Conservation (phyloP, 1,140 invertebrate genomes). For the Colletes gigas region DNA sequence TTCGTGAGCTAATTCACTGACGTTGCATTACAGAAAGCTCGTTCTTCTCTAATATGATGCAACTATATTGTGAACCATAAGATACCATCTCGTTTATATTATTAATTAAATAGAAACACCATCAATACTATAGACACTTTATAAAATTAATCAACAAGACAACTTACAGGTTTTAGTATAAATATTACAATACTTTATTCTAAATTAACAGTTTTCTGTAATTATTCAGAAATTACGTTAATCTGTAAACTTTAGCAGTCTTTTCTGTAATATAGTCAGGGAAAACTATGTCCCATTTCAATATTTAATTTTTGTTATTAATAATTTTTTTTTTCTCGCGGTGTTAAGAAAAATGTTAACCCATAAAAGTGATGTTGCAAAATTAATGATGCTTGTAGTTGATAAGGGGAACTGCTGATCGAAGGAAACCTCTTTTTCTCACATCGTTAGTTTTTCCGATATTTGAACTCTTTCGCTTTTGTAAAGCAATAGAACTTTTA, state of each 20-base stretch:
- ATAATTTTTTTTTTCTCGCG: background rate
- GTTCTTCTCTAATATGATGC: background rate
- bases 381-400: slow-evolving; percentile 9
- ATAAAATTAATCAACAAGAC: background rate
- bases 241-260: background rate
- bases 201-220: background rate
- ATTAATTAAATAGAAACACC: too few species aligned
- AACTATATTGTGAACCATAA: too few species aligned
- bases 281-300: background rate
- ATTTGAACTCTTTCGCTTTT: slow-evolving; percentile 24
- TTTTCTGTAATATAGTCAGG: background rate
- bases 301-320: slow-evolving; percentile 22
- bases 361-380: background rate
- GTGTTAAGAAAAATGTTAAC: slow-evolving; percentile 24
- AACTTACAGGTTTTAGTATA: background rate
- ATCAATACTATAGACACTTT: too few species aligned
- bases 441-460: slow-evolving; percentile 36
- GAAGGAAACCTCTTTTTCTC: slow-evolving; percentile 34
- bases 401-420: slow-evolving; percentile 27
- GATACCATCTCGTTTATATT: too few species aligned
- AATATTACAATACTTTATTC: background rate
- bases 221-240: background rate
- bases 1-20: background rate
- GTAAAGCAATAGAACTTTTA: slow-evolving; percentile 31
- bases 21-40: background rate